Evolutionary conservation across 2,113 vertebrate genomes (phyloP), one percentile per base, ranked within the genome.

Genomic region (Nothoprocta pentlandii): DNA sequence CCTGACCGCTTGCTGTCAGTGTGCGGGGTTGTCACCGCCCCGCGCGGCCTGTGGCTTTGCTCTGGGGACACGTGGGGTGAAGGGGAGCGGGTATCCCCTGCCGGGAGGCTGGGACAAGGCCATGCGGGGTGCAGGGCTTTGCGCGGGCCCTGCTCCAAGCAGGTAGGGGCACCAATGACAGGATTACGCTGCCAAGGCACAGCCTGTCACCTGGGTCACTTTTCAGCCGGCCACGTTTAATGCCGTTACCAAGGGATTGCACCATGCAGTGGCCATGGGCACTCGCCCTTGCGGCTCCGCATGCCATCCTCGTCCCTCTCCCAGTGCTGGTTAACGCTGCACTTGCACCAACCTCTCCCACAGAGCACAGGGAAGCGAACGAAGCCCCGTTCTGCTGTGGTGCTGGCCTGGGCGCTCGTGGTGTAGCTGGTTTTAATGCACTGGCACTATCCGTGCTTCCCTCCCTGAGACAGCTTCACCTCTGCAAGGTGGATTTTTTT

Each of bases 131-230:
- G 7, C 28, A 8, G 34, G 42, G 44, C 26, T 42, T 58, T 51
- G 49, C 76, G 61, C 2, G 0, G 76, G 34, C 82, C 19, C 66
- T 7, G 4, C 76, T 93, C 26, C 26, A 30, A 5, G 69, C 71
- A 44, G 66, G 74, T 80, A 87, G 87, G 91, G 93, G 73, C 87
- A 96, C 64, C 84, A 90, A 94, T 96, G 94, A 94, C 91, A 92
- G 91, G 88, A 95, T 97, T 95, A 90, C 76, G 25, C 75, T 51
- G 71, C 78, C 80, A 44, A 95, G 56, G 74, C 82, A 63, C 82
- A 75, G 88, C 23, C 64, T 88, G 51, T 95, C 95, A 96, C 93
- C 93, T 83, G 36, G 1, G 10, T 69, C 34, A 62, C 58, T 2
- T 28, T 32, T 92, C 84, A 94, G 44, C 39, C 2, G 0, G 56